Conservation (phyloP, 2,797 vertebrate genomes). For the Neostethus bicornis region DNA sequence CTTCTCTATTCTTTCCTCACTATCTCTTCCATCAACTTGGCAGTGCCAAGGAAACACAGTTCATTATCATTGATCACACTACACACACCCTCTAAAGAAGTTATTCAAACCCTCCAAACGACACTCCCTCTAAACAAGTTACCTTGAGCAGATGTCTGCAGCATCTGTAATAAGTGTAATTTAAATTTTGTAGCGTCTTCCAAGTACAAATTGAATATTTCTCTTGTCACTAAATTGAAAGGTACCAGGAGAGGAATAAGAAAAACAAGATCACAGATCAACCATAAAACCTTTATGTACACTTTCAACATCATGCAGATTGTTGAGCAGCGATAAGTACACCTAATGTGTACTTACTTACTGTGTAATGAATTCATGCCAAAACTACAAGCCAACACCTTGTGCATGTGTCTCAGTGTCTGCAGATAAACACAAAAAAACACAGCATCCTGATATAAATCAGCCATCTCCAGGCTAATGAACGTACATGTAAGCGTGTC, state of each 20-base stretch:
- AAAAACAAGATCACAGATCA: constrained; percentile 15
- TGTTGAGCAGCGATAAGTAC: constrained; percentile 59
- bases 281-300: constrained; percentile 24
- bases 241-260: constrained; percentile 10
- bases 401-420: constrained; percentile 1
- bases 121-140: constrained; percentile 18
- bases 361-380: constrained; percentile 49
- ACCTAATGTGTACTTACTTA: constrained; percentile 65
- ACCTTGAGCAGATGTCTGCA: constrained; percentile 36
- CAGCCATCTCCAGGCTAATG: constrained; percentile 35
- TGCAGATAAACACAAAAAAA: constrained; percentile 4
- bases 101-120: constrained; percentile 12
- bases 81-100: constrained; percentile 24
- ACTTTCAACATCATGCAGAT: constrained; percentile 30
- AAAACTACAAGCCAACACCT: constrained; percentile 22
- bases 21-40: constrained; percentile 62
- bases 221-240: constrained; percentile 23
- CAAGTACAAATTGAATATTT: constrained; percentile 31
- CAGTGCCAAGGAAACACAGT: constrained; percentile 58
- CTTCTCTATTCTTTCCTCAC: constrained; percentile 36
- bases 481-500: constrained; percentile 60
- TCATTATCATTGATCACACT: constrained; percentile 64
- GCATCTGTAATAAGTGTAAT: constrained; percentile 38
- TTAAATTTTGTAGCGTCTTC: constrained; percentile 23
- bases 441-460: constrained; percentile 28